Evolutionary conservation across 2,888 invertebrate species (phyloP).

Genomic region (Amiota mariae): DNA sequence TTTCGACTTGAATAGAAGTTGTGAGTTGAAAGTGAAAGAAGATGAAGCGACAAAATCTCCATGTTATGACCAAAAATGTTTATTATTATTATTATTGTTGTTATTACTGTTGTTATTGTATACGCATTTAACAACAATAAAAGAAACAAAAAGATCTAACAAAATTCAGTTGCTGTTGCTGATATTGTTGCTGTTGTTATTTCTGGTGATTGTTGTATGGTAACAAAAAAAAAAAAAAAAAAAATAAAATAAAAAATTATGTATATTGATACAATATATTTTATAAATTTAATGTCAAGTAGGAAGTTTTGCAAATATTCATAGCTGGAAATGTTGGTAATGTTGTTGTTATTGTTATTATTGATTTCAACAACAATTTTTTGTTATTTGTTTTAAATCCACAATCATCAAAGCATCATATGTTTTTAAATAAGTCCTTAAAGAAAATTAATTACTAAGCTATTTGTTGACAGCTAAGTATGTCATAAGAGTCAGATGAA

Average conservation of each 20-base stretch:
- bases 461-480: too few species aligned
- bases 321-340: too few species aligned
- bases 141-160: not conserved
- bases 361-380: too few species aligned
- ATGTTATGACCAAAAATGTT: conserved; percentile 1
- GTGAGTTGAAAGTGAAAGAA: not conserved
- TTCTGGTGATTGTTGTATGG: conserved; percentile 3
- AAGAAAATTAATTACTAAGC: too few species aligned
- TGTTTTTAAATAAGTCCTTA: too few species aligned
- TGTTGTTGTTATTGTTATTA: too few species aligned
- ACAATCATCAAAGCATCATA: too few species aligned
- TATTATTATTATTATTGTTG: conserved; percentile 10
- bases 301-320: too few species aligned
- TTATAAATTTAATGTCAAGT: too few species aligned
- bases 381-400: too few species aligned
- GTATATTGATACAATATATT: too few species aligned
- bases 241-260: not conserved
- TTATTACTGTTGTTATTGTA: conserved; percentile 12
- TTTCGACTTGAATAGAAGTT: conserved; percentile 25
- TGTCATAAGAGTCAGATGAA: too few species aligned
- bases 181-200: not conserved
- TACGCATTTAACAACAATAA: conserved; percentile 9
- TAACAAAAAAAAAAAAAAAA: not conserved
- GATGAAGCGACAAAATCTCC: conserved; percentile 5
- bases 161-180: not conserved